Evolutionary conservation across 2,797 vertebrate genomes (phyloP).

Genomic region (Uromys caudimaculatus): DNA sequence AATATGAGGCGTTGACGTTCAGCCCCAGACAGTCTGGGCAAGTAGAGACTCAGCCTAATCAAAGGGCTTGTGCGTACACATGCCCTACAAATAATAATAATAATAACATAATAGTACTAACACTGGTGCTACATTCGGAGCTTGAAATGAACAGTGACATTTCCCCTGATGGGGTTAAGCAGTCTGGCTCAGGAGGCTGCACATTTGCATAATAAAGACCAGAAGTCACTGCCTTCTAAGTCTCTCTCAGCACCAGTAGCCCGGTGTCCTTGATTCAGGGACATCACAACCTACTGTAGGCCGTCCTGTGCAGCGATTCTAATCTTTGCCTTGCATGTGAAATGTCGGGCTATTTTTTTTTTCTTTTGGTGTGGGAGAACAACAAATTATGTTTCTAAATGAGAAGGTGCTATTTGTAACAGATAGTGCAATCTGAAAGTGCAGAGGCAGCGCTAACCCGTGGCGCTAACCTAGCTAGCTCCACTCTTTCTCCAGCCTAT

Average conservation of each 20-base stretch:
- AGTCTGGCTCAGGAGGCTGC: background rate
- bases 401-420: slow-evolving; percentile 85
- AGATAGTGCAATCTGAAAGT: slow-evolving; percentile 86
- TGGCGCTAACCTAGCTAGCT: slow-evolving; percentile 79
- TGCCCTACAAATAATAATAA: slow-evolving; percentile 73
- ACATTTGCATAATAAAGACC: slow-evolving; percentile 81
- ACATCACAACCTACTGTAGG: slow-evolving; percentile 62
- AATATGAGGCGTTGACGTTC: background rate
- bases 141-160: slow-evolving; percentile 68
- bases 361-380: slow-evolving; percentile 63
- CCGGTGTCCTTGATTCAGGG: slow-evolving; percentile 79
- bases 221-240: slow-evolving; percentile 68
- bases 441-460: slow-evolving; percentile 83
- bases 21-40: background rate
- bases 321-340: slow-evolving; percentile 86
- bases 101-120: slow-evolving; percentile 64
- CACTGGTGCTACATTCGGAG: background rate
- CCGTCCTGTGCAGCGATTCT: slow-evolving; percentile 66
- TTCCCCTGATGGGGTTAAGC: slow-evolving; percentile 77
- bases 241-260: background rate
- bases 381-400: slow-evolving; percentile 87
- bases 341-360: slow-evolving; percentile 67
- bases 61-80: slow-evolving; percentile 61
- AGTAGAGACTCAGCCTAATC: slow-evolving; percentile 32
- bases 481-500: slow-evolving; percentile 81